Percentiles rank a stretch among this genome's conserved stretches.
Evolutionary conservation across 1,140 invertebrate genomes (phyloP).

Genomic region (Carcinoscorpius rotundicauda): DNA sequence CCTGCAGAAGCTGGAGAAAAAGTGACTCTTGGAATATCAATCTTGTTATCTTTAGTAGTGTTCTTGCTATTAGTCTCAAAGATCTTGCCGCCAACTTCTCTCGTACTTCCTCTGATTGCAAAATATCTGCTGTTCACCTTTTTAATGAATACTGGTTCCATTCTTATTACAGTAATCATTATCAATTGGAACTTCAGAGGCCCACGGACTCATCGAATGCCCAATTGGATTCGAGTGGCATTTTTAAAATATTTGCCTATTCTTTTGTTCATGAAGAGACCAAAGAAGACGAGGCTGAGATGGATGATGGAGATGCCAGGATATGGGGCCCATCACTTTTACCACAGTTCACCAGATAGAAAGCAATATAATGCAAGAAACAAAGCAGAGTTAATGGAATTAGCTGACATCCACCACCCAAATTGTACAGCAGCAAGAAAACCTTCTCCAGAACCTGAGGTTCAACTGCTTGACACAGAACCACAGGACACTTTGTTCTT

Average conservation of each 20-base stretch:
- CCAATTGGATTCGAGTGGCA: slow-evolving; percentile 79
- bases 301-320: slow-evolving; percentile 95
- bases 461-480: slow-evolving; percentile 67
- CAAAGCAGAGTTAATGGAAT: slow-evolving; percentile 84
- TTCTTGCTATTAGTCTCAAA: slow-evolving; percentile 97
- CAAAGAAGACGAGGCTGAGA: slow-evolving; percentile 75
- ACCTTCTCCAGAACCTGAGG: slow-evolving; percentile 31
- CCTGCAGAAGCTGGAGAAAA: slow-evolving; percentile 75
- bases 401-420: slow-evolving; percentile 86
- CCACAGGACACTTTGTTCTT: slow-evolving; percentile 78
- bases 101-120: slow-evolving; percentile 90
- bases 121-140: slow-evolving; percentile 99
- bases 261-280: slow-evolving; percentile 75
- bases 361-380: slow-evolving; percentile 25
- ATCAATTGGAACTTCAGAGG: slow-evolving; percentile 99
- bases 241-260: slow-evolving; percentile 81
- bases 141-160: slow-evolving; percentile 99
- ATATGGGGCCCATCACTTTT: slow-evolving; percentile 11
- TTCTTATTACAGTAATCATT: slow-evolving; percentile 95
- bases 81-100: slow-evolving; percentile 93
- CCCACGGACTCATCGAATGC: slow-evolving; percentile 77
- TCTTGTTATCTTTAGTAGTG: slow-evolving; percentile 97
- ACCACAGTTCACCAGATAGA: not conserved
- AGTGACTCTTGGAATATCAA: slow-evolving; percentile 94
- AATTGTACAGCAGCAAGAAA: slow-evolving; percentile 57